A percentile compares a stretch with the other conserved stretches of the same genome.
phyloP scores from a whole-genome alignment of 2,797 vertebrate genomes.

The Scarus forsteni region DNA sequence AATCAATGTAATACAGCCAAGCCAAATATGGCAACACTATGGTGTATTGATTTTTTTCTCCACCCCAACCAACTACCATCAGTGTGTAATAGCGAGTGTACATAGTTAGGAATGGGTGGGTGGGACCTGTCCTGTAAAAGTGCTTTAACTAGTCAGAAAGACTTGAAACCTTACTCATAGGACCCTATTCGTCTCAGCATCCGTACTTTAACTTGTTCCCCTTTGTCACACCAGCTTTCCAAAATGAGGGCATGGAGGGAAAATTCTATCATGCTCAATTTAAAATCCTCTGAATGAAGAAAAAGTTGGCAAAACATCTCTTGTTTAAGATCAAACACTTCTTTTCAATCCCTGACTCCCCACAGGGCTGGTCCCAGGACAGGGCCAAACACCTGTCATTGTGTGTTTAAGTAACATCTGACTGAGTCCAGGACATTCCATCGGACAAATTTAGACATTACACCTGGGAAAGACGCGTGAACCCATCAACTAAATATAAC shows the following conservation, averaged over 20 bases:
- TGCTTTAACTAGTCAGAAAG: too few species aligned
- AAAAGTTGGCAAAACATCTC: slow-evolving; percentile 12
- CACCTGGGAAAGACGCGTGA: background rate
- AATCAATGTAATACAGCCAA: too few species aligned
- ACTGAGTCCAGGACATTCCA: slow-evolving; percentile 2
- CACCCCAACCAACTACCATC: too few species aligned
- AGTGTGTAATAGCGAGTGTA: too few species aligned
- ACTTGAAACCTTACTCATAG: too few species aligned
- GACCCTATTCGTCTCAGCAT: background rate
- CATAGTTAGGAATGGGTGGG: too few species aligned
- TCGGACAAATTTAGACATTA: slow-evolving; percentile 19
- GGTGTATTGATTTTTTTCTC: too few species aligned
- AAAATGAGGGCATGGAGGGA: slow-evolving; percentile 10
- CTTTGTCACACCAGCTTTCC: slow-evolving; percentile 1
- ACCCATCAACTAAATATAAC: background rate
- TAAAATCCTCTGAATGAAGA: slow-evolving; percentile 10
- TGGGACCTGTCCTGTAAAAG: too few species aligned
- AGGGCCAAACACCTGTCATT: slow-evolving; percentile 23
- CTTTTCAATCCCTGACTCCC: background rate
- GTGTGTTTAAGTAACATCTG: slow-evolving; percentile 21
- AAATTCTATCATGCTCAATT: slow-evolving; percentile 8
- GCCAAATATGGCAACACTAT: too few species aligned
- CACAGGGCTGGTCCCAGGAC: background rate
- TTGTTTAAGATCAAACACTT: slow-evolving; percentile 13
- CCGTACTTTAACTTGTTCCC: background rate